phyloP scores from a whole-genome alignment of 2,113 vertebrate genomes.

The Ptilorrhoa leucosticta region DNA sequence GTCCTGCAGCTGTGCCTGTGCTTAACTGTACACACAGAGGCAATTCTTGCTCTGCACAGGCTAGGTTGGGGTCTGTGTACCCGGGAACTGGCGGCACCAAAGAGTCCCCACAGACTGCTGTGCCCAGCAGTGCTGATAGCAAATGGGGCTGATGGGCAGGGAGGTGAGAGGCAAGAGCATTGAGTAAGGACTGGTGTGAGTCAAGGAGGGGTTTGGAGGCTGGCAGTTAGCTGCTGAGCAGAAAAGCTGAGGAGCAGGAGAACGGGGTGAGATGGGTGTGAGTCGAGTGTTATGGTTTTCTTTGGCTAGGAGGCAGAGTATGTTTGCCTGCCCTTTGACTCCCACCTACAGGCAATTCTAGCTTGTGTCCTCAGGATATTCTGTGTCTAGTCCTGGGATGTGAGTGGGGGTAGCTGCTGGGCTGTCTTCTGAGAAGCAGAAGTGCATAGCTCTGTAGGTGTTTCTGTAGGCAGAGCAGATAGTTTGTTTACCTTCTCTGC shows the following conservation, averaged over 20 bases:
- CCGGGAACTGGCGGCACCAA: background rate
- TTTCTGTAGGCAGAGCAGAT: background rate
- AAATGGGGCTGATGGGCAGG: background rate
- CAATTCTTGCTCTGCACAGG: background rate
- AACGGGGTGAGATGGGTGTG: accelerated
- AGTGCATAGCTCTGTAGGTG: accelerated
- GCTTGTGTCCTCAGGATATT: background rate
- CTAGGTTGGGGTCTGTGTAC: background rate
- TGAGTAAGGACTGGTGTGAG: background rate
- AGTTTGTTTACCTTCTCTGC: background rate
- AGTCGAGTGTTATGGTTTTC: background rate
- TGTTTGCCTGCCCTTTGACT: background rate
- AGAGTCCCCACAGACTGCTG: background rate
- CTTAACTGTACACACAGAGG: accelerated
- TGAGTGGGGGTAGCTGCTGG: background rate
- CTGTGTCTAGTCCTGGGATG: background rate
- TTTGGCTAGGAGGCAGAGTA: background rate
- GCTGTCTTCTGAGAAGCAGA: background rate
- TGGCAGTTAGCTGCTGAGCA: background rate
- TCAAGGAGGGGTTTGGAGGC: background rate
- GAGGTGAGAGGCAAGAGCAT: accelerated
- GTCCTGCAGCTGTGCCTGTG: background rate
- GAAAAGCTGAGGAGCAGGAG: background rate
- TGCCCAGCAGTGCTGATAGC: background rate
- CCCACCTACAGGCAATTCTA: accelerated